Evolutionary conservation across 1,140 invertebrate species (phyloP).

Genomic region (Vanessa tameamea): DNA sequence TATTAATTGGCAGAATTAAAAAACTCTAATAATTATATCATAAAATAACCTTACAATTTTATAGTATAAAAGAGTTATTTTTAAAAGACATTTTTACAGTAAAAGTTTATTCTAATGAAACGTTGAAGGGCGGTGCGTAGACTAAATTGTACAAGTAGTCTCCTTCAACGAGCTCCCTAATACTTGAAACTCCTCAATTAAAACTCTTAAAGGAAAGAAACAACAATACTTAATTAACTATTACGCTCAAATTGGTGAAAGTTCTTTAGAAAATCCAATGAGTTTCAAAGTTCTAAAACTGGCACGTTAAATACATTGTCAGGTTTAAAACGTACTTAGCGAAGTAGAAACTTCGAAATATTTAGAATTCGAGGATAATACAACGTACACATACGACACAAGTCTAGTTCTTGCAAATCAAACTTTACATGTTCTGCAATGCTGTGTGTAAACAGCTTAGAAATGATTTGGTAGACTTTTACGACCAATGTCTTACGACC

Average conservation of each 20-base stretch:
- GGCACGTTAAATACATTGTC: constrained; percentile 26
- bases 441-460: too few species aligned
- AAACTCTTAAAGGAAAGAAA: constrained; percentile 63
- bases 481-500: too few species aligned
- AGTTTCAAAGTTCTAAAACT: constrained; percentile 25
- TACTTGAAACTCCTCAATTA: constrained; percentile 61
- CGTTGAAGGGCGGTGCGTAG: constrained; percentile 23
- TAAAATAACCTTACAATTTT: too few species aligned
- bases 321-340: constrained; percentile 9
- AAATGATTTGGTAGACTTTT: too few species aligned
- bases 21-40: too few species aligned
- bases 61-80: too few species aligned
- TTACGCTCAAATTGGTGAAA: constrained; percentile 53
- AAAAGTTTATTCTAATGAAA: constrained; percentile 13
- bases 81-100: constrained; percentile 5
- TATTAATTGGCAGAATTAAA: too few species aligned
- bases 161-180: constrained; percentile 30
- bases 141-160: constrained; percentile 25
- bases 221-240: constrained; percentile 68
- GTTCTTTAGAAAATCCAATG: constrained; percentile 44
- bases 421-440: too few species aligned
- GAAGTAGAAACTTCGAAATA: not conserved
- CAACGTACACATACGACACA: not conserved
- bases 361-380: not conserved
- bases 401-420: not conserved